Conservation (phyloP, 2,113 vertebrate genomes). For the Syngnathoides biaculeatus region DNA sequence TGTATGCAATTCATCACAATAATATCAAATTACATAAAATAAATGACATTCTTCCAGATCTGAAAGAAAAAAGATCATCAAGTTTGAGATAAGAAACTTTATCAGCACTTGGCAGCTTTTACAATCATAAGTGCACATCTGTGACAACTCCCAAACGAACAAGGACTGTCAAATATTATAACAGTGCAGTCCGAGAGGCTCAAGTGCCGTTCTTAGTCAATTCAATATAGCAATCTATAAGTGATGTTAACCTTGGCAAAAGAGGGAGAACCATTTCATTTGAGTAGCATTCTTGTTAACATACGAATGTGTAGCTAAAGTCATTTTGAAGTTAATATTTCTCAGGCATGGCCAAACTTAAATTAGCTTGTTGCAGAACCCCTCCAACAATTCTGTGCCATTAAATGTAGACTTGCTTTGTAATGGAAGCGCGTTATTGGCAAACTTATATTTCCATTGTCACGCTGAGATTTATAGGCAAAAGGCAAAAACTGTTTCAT, state of each 20-base stretch:
- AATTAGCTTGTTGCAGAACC: neutral
- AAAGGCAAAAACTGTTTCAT: neutral
- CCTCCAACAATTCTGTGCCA: too few species aligned
- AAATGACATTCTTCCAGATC: neutral
- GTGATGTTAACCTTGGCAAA: neutral
- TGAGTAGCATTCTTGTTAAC: neutral
- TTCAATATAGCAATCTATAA: neutral
- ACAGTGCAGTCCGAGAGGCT: neutral
- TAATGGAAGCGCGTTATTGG: too few species aligned
- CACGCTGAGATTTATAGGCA: neutral
- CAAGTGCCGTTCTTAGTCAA: neutral
- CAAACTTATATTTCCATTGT: too few species aligned
- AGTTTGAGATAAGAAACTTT: conserved; percentile 10
- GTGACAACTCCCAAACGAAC: conserved; percentile 60
- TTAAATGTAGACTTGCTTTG: too few species aligned
- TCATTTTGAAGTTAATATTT: neutral
- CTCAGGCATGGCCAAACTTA: neutral
- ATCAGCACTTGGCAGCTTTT: conserved; percentile 54
- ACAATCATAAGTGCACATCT: conserved; percentile 49
- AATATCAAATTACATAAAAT: neutral
- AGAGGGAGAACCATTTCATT: neutral
- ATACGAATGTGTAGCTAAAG: neutral
- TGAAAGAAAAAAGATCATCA: too few species aligned
- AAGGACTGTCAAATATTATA: conserved; percentile 12
- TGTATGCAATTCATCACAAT: neutral